A percentile compares a stretch with the other conserved stretches of the same genome.
These are phyloP conservation scores for Apotomis betuletana DNA, from an alignment of 2,888 invertebrate genomes.

Conservation along the genomic window DNA sequence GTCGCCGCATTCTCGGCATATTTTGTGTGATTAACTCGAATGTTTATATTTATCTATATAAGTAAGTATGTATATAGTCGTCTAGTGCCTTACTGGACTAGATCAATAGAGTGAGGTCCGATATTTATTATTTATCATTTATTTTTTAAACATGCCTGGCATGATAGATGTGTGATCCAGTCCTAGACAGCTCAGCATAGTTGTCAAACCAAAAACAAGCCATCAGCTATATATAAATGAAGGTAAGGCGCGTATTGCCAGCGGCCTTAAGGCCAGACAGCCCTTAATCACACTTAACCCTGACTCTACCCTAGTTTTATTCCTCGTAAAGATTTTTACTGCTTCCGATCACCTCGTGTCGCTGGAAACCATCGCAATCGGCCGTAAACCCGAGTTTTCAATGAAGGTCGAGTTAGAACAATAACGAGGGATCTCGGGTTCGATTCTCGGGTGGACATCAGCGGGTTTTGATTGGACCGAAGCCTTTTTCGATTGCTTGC, in stretches of 20 bases:
- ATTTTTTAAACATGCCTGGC: too few relatives aligned
- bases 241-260: conserved; percentile 13
- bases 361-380: conserved; percentile 58
- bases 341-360: conserved; percentile 60
- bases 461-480: conserved; percentile 49
- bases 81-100: too few relatives aligned
- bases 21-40: too few relatives aligned
- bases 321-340: conserved; percentile 77
- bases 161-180: too few relatives aligned
- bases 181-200: too few relatives aligned
- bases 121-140: too few relatives aligned
- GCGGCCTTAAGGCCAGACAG: conserved; percentile 2
- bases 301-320: conserved; percentile 69
- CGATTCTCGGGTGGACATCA: conserved; percentile 31
- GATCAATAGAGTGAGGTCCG: too few relatives aligned
- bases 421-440: conserved; percentile 43
- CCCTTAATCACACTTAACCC: conserved; percentile 74
- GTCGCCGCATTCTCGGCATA: too few relatives aligned
- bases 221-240: not conserved
- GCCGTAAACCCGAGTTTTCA: conserved; percentile 67
- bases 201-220: not conserved
- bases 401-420: conserved; percentile 59
- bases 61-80: too few relatives aligned
- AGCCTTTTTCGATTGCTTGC: conserved; percentile 46
- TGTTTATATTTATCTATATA: too few relatives aligned